Evolutionary conservation across 2,113 vertebrate species (phyloP).

Genomic region (Chloroceryle aenea): DNA sequence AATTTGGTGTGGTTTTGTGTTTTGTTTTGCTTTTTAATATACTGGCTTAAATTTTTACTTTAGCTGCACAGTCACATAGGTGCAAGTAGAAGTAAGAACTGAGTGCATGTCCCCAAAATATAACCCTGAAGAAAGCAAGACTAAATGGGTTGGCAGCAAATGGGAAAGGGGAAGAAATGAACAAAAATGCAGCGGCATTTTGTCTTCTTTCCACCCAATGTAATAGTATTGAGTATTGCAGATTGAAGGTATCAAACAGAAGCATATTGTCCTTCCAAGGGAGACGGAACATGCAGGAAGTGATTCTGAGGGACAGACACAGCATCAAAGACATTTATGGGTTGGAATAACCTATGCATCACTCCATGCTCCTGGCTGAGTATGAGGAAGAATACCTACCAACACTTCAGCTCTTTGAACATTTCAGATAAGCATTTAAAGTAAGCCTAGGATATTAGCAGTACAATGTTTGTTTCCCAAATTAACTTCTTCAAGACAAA

Average conservation of each 20-base stretch:
- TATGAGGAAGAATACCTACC: neutral
- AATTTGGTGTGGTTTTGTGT: neutral
- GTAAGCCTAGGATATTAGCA: neutral
- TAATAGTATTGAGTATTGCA: neutral
- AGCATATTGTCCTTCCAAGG: neutral
- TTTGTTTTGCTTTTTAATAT: neutral
- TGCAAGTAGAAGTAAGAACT: neutral
- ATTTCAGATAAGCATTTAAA: neutral
- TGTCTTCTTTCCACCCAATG: neutral
- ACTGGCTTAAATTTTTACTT: neutral
- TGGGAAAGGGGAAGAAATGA: neutral
- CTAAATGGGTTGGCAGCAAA: neutral
- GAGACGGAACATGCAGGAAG: neutral
- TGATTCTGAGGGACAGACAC: neutral
- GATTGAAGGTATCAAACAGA: neutral
- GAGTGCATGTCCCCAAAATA: neutral
- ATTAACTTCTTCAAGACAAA: neutral
- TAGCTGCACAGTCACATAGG: neutral
- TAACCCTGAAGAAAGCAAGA: neutral
- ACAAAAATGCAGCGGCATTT: rapidly evolving
- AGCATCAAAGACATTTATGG: neutral
- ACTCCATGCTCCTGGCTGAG: neutral
- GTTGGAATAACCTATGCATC: neutral
- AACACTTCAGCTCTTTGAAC: neutral
- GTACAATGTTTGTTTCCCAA: neutral